A percentile compares a stretch with the other conserved stretches of the same genome.
Evolutionary conservation across 2,888 invertebrate genomes (phyloP).

Genomic region (Dione juno): DNA sequence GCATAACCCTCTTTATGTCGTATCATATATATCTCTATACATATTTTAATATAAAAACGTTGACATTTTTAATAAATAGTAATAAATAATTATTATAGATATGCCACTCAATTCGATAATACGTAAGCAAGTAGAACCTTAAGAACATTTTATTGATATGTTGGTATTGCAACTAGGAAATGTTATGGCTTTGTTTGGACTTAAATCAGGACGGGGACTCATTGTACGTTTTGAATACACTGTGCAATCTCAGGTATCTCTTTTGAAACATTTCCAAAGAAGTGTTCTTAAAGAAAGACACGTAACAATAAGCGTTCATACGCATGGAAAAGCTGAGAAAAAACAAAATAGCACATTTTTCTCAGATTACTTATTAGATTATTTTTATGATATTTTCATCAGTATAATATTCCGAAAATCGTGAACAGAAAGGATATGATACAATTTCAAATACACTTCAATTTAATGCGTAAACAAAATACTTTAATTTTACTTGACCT

Average conservation of each 20-base stretch:
- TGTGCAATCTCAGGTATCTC: slow-evolving; percentile 41
- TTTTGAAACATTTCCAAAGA: slow-evolving; percentile 37
- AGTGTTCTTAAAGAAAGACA: slow-evolving; percentile 21
- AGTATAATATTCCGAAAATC: no score
- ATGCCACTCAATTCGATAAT: not conserved
- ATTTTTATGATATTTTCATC: no score
- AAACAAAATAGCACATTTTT: not conserved
- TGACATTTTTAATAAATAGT: no score
- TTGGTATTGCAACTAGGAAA: slow-evolving; percentile 22
- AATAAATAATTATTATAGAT: no score
- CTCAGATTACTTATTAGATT: not conserved
- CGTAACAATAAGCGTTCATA: slow-evolving; percentile 18
- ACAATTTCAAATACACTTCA: no score
- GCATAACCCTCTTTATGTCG: not conserved
- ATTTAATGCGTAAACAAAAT: no score
- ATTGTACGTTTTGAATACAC: slow-evolving; percentile 37
- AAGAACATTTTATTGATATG: not conserved
- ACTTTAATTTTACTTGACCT: not conserved
- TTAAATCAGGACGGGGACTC: slow-evolving; percentile 38
- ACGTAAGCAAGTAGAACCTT: not conserved
- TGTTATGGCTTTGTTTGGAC: slow-evolving; percentile 30
- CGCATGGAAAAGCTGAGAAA: slow-evolving; percentile 1
- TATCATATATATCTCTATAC: not conserved
- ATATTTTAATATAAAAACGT: not conserved
- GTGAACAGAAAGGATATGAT: not conserved